Conservation (phyloP, 2,888 invertebrate genomes). For the Cosmia trapezina region DNA sequence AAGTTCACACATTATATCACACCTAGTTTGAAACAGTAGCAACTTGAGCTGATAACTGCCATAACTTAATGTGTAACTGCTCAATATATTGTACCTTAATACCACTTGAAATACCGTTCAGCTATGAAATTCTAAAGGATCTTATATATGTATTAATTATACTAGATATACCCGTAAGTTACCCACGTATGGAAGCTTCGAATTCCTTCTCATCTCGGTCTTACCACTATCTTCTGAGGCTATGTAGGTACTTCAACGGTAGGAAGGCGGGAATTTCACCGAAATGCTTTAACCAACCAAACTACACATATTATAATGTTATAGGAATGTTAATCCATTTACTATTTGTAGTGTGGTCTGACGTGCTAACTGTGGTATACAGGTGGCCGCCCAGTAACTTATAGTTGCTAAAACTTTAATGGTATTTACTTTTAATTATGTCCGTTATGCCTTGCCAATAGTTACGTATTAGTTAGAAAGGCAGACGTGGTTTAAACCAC, state of each 20-base stretch:
- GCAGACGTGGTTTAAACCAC: conserved; percentile 6
- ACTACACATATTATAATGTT: conserved; percentile 21
- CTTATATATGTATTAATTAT: conserved; percentile 46
- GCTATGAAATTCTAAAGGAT: conserved; percentile 36
- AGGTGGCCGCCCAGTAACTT: conserved; percentile 9
- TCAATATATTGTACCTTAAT: conserved; percentile 40
- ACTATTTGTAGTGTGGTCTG: conserved; percentile 1
- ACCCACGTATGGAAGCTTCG: conserved; percentile 19
- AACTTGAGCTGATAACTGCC: conserved; percentile 23
- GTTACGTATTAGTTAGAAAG: conserved; percentile 28
- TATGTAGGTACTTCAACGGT: conserved; percentile 17
- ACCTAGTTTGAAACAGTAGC: conserved; percentile 18
- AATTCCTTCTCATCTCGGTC: conserved; percentile 41
- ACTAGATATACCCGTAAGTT: conserved; percentile 30
- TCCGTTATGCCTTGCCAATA: conserved; percentile 32
- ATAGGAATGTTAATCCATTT: conserved; percentile 34
- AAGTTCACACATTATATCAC: conserved; percentile 20
- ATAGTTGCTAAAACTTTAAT: conserved; percentile 43
- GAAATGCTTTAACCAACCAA: conserved; percentile 43
- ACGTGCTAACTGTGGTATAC: conserved; percentile 21
- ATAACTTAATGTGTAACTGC: conserved; percentile 41
- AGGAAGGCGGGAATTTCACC: conserved; percentile 37
- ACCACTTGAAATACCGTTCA: conserved; percentile 35
- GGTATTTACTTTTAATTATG: conserved; percentile 54
- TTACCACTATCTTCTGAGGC: conserved; percentile 16